Evolutionary conservation across 2,113 vertebrate species (phyloP), one percentile per base, ranked within the genome.

Genomic region (Gambusia holbrooki): DNA sequence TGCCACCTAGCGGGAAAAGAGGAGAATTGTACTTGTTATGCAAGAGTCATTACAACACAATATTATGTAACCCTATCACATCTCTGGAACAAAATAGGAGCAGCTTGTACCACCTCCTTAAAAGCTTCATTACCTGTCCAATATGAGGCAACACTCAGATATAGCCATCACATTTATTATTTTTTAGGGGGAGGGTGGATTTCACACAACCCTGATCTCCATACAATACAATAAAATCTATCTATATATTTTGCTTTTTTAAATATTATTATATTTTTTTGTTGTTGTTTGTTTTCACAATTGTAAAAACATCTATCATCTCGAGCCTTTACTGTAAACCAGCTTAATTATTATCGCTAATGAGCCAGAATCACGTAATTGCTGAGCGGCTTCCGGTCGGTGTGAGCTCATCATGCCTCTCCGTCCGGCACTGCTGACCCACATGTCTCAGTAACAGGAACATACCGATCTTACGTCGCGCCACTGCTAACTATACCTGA

Each of bases 21-120:
- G 54, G 45, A 75, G 66, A 69, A 86, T 92, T 93, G 8, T 86
- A 83, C 77, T 62, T 83, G 86, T 95, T 95, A 95, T 13, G 92
- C 92, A 95, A 95, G 81, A 92, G 70, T 83, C 64, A 82, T 95
- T 94, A 94, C 92, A 88, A 92, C 94, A 94, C 90, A 87, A 79
- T 69, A 90, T 95, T 95, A 95, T 83, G 93, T 90, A 95, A 95
- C 86, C 64, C 72, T 69, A 84, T 93, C 89, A 91, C 88, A 83
- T 90, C 83, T 85, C 88, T 89, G 72, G 83, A 77, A 79, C 87
- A 78, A 85, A 90, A 86, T 82, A n/a, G 65, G 86, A 89, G 83
- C 87, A 66, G 74, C 84, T 78, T 87, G 84, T 86, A 66, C 82
- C 85, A 76, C 79, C 86, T 88, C 70, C 54, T 76, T 66, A 63